Base-by-base conservation (phyloP, 1,140 invertebrate species). In the Chironomus tepperi region DNA sequence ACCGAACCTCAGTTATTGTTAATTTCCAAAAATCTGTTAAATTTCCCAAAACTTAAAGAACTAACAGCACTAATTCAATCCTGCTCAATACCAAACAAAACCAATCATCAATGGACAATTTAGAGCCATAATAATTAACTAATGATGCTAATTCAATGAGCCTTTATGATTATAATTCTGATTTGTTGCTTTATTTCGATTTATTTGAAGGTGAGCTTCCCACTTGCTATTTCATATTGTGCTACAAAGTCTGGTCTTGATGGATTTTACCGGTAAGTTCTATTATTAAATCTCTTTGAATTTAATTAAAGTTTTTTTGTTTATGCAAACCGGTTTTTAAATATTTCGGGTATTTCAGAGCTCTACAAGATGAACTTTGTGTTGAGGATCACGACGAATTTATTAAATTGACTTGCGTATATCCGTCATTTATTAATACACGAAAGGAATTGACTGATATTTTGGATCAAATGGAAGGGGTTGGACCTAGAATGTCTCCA, bases 221-320 rank as follows among this genome's bases (percentile, higher is more conserved):
- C 81, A 0, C 79, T 79, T 42, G 81, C 81, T 15, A 80, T 81
- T 7, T 80, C 81, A 57, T 82, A 82, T 75, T 79, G 79, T 7
- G 78, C 81, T 34, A 81, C 81, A 8, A 82, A 82, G 73, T 81
- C 80, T 72, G 81, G 80, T 10, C 80, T 82, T 57, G 76, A 80
- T 76, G 81, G 81, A 16, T 82, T 82, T 43, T 82, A 79, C 79
- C 79, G 2, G 47, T 57, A 3, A 12, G 2, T 5, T 47, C n/a
- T n/a, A n/a, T n/a, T n/a, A n/a, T n/a, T n/a, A n/a, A n/a, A n/a
- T n/a, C n/a, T n/a, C n/a, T n/a, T n/a, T n/a, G n/a, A 34, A 34
- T 34, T 34, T 34, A 34, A 34, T 34, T 34, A 34, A 5, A 5
- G 24, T 34, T 34, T n/a, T 57, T n/a, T 57, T 57, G n/a, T n/a